These are phyloP conservation scores for Escarpia spicata DNA, from an alignment of 2,888 invertebrate genomes.

Conservation along the genomic window DNA sequence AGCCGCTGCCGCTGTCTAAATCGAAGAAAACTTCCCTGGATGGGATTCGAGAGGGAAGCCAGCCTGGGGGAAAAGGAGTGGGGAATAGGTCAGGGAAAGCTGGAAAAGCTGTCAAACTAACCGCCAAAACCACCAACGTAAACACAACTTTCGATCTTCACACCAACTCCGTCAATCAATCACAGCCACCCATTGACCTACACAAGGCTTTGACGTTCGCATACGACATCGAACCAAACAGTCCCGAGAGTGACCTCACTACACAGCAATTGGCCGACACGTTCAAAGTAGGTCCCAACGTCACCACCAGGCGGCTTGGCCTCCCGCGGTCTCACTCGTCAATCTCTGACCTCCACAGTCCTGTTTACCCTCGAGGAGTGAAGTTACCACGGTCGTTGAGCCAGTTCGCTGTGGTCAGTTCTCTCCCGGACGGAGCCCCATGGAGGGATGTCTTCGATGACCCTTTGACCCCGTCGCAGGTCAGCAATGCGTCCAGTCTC, in stretches of 20 bases:
- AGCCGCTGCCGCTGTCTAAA: neutral
- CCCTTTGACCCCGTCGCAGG: conserved; percentile 22
- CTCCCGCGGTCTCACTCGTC: conserved; percentile 17
- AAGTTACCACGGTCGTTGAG: neutral
- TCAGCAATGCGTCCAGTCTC: conserved; percentile 36
- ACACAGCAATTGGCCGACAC: neutral
- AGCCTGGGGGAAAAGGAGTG: neutral
- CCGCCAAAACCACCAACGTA: neutral
- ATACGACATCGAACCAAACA: conserved; percentile 31
- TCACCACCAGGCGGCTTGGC: neutral
- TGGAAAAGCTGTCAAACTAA: neutral
- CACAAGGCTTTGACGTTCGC: conserved; percentile 37
- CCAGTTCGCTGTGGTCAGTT: conserved; percentile 22
- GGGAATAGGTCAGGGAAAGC: neutral
- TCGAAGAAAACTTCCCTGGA: neutral
- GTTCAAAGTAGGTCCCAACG: neutral
- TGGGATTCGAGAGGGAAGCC: neutral
- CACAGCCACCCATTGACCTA: conserved; percentile 29
- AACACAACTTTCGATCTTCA: neutral
- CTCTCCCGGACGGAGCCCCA: neutral
- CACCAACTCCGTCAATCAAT: neutral
- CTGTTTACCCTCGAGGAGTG: neutral
- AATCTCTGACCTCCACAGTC: conserved; percentile 21
- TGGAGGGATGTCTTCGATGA: conserved; percentile 1
- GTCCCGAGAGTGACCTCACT: neutral